Base-by-base conservation (phyloP, 2,888 invertebrate species). In the Dryomyza anilis region DNA sequence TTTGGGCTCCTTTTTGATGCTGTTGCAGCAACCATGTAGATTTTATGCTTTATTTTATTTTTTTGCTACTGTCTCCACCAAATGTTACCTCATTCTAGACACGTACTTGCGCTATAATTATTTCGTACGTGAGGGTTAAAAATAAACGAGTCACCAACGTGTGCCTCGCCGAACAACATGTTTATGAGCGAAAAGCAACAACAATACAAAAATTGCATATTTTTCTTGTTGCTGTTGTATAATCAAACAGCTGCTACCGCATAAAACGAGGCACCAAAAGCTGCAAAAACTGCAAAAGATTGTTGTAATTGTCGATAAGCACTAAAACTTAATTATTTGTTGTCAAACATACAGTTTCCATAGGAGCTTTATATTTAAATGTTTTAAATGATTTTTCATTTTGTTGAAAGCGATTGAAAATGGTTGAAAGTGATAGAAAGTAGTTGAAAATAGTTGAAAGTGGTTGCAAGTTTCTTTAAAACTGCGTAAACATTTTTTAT, bases 91-190 rank as follows among this genome's bases (percentile, higher is more conserved):
- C 69, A 77, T 77, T 69, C 76, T 58, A 63, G 56, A 71, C 76
- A 76, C 76, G 76, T 76, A 75, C 69, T 76, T 76, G 74, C 72
- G 74, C 76, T 77, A 76, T 76, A 76, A 76, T 76, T 76, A 76
- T 76, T 76, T 76, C 70, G 76, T 75, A 77, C 76, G 76, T 76
- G 77, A 70, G 72, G 65, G 58, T 39, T 36, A 33, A 46, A 55
- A 63, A 62, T 45, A 62, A 53, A 55, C 55, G 50, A 46, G 60
- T 61, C 52, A 52, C 50, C 52, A n/a, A 52, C 52, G 60, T 61
- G 60, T 50, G 36, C 39, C 39, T n/a, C 45, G 36, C n/a, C n/a
- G n/a, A n/a, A n/a, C n/a, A 46, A 58, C 58, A 58, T 45, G 58
- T 58, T 55, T 45, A 46, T 58, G 58, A 45, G 58, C 46, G 21